Evolutionary conservation across 1,140 invertebrate genomes (phyloP), one percentile per base, ranked within the genome.

Genomic region (Bombus vancouverensis): DNA sequence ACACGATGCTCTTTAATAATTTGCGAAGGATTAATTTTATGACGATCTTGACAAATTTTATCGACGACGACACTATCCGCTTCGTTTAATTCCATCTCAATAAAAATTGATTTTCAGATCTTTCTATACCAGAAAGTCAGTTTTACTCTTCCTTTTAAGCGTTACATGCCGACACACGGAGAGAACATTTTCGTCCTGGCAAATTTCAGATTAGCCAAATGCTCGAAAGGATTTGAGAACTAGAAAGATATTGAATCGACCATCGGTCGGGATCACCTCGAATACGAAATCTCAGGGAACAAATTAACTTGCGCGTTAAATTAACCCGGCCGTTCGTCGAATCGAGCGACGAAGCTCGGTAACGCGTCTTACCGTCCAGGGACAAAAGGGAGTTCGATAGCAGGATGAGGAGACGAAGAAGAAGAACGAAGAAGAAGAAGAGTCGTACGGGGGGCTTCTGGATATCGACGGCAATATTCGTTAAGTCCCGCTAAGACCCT

Each of bases 401-500:
- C 80, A 80, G 66, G 53, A 83, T 83, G 85, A 83, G 83, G 57
- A 76, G 79, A 42, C n/a, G 28, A 39, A 72, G 81, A 81, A 74
- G 68, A 75, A n/a, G 3, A 15, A 39, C 9, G 68, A 28, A 42
- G 39, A 42, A 18, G 39, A 42, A 37, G 53, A 82, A 80, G 83
- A 68, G 72, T 70, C 83, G 83, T 85, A 77, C 73, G 83, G 86
- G 78, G 81, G 81, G 85, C 88, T 89, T 66, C 81, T 86, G 85
- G 92, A 93, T 93, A 94, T 93, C 90, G 92, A 91, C 90, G 91
- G 92, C 91, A 94, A 93, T 93, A 93, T 94, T 94, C 92, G 93
- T 93, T 93, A 94, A 93, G 92, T 93, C 92, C 84, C 88, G 89
- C 91, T 92, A 92, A 93, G 91, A 92, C 90, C 89, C 85, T 83